Conservation (phyloP, 2,113 vertebrate species). For the Aythya baeri region DNA sequence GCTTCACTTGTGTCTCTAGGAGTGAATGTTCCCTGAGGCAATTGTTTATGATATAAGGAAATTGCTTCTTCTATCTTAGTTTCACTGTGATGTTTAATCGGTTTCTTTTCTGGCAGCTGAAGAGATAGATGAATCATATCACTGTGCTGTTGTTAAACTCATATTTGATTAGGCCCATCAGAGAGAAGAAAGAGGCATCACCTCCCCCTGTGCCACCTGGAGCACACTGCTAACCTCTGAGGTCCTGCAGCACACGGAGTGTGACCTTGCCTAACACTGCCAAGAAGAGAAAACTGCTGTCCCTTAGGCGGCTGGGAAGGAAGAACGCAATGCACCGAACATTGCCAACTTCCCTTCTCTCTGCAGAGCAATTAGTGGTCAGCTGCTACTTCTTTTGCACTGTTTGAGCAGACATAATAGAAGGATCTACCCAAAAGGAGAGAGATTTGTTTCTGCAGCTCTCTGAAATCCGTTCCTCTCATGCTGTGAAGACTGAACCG, state of each 20-base stretch:
- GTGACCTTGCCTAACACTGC: background rate
- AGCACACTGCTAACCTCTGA: background rate
- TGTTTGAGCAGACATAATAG: background rate
- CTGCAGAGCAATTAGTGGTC: background rate
- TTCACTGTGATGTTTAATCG: background rate
- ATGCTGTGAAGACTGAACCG: background rate
- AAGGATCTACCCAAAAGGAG: background rate
- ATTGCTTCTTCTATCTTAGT: background rate
- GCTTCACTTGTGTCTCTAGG: background rate
- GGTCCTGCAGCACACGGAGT: accelerated
- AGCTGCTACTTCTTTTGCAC: background rate
- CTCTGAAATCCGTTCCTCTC: background rate
- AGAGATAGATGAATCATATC: background rate
- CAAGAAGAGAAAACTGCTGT: background rate
- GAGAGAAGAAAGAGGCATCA: background rate
- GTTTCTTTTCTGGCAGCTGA: background rate
- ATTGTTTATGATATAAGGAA: background rate
- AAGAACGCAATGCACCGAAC: background rate
- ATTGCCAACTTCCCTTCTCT: background rate
- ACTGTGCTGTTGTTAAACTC: background rate
- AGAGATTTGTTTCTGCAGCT: background rate
- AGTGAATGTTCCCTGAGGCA: background rate
- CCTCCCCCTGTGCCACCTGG: background rate
- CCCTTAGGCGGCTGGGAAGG: background rate
- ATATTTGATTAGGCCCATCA: background rate